phyloP scores from a whole-genome alignment of 1,140 invertebrate genomes.

The Marisa cornuarietis region DNA sequence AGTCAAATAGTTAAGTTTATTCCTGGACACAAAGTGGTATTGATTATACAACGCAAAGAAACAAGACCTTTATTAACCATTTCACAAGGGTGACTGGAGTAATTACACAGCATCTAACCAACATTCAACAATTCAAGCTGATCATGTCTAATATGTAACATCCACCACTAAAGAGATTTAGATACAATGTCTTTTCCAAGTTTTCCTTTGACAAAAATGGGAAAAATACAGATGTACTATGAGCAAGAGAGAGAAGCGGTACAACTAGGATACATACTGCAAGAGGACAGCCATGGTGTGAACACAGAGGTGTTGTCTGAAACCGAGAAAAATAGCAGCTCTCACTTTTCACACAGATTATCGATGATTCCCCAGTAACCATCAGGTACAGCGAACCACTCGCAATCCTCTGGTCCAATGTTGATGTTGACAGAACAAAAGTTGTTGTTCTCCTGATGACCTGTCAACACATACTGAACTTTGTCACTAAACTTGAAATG shows the following conservation, averaged over 20 bases:
- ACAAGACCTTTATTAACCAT: too few relatives aligned
- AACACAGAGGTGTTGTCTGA: not conserved
- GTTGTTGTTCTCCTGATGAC: constrained; percentile 99
- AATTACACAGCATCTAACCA: too few relatives aligned
- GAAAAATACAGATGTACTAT: too few relatives aligned
- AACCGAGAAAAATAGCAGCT: constrained; percentile 11
- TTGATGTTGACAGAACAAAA: constrained; percentile 99
- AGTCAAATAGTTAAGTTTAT: constrained; percentile 94
- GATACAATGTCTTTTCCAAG: too few relatives aligned
- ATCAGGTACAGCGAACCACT: constrained; percentile 96
- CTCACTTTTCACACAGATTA: constrained; percentile 87
- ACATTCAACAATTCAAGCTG: too few relatives aligned
- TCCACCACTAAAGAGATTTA: too few relatives aligned
- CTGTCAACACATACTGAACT: constrained; percentile 43
- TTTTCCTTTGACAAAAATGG: too few relatives aligned
- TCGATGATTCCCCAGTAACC: constrained; percentile 97
- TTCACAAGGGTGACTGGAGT: too few relatives aligned
- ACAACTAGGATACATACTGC: too few relatives aligned
- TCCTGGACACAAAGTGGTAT: constrained; percentile 67
- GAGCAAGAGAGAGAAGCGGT: too few relatives aligned
- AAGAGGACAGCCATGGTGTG: not conserved
- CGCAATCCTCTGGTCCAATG: constrained; percentile 99
- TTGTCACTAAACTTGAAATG: not conserved
- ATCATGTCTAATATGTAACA: too few relatives aligned
- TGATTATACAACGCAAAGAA: too few relatives aligned